Evolutionary conservation across 2,113 vertebrate species (phyloP), one percentile per base, ranked within the genome.

Genomic region (Sinocyclocheilus anshuiensis): DNA sequence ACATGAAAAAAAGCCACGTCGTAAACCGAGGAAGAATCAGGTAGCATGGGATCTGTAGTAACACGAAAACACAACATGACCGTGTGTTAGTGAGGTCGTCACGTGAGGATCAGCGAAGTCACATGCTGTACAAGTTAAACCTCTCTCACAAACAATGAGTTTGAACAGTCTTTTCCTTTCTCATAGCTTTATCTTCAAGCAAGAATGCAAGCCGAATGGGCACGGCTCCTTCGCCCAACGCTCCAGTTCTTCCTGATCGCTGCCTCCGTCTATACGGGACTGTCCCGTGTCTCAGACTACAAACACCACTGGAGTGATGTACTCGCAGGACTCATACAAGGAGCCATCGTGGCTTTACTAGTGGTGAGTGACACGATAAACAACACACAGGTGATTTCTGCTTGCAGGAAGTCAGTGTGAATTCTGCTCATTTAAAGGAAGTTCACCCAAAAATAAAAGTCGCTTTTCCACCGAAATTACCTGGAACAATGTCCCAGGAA

Each of bases 241-340:
- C 13, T 97, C 36, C 98, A 99, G 45, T 99, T 99, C 88, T 97
- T 95, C 89, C 95, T 99, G 57, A 93, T 99, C 18, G 94, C 97
- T 1, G 89, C 95, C 6, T 94, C 98, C 0, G 92, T 99, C 80
- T 99, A 95, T 0, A 98, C 99, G 1, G 98, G 97, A 18, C 92
- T 99, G n/a, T 99, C 98, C 0, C 95, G 98, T 74, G 95, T 99
- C 71, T 99, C 98, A 0, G 98, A 99, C 84, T 99, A 99, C 87
- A 99, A 99, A 91, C 98, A 99, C 87, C 98, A 99, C 63, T 99
- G 97, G 97, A 98, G 98, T 6, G 98, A 99, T 33, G 98, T 99
- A 78, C 89, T 99, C 91, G 95, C 92, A 0, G 98, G 98, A 9
- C 95, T 99, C 39, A 90, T 97, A 84, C 97, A 99, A 93, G 98